Evolutionary conservation across 2,113 vertebrate genomes (phyloP).

Genomic region (Naja naja): DNA sequence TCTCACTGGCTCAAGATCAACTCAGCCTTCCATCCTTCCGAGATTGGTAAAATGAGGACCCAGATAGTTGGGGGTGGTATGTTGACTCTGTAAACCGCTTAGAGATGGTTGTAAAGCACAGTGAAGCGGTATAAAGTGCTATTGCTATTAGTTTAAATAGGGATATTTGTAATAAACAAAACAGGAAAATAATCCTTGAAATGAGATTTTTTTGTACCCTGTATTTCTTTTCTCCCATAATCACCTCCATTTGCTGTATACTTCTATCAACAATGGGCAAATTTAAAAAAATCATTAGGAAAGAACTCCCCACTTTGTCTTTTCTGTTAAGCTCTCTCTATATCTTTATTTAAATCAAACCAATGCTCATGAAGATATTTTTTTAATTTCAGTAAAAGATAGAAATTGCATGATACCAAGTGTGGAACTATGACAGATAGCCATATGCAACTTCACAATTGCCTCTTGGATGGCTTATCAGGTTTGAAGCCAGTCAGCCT

Average conservation of each 20-base stretch:
- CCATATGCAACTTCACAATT: neutral
- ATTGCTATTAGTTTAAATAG: neutral
- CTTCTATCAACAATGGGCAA: neutral
- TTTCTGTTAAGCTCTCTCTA: neutral
- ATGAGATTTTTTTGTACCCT: neutral
- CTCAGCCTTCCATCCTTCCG: too few species aligned
- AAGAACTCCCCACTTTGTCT: neutral
- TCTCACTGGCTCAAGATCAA: too few species aligned
- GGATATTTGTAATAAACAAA: neutral
- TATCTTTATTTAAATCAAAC: neutral
- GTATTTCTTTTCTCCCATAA: neutral
- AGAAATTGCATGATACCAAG: neutral
- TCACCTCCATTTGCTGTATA: neutral
- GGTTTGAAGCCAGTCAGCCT: neutral
- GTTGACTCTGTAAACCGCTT: too few species aligned
- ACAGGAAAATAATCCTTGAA: neutral
- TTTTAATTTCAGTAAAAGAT: neutral
- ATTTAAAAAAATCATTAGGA: neutral
- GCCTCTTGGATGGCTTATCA: neutral
- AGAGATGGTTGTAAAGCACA: too few species aligned
- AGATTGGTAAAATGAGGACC: too few species aligned
- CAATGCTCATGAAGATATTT: neutral
- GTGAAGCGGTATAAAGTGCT: too few species aligned
- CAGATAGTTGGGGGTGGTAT: too few species aligned
- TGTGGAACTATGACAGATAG: neutral